phyloP scores from a whole-genome alignment of 2,113 vertebrate species.

The Cephalopholis sonnerati region DNA sequence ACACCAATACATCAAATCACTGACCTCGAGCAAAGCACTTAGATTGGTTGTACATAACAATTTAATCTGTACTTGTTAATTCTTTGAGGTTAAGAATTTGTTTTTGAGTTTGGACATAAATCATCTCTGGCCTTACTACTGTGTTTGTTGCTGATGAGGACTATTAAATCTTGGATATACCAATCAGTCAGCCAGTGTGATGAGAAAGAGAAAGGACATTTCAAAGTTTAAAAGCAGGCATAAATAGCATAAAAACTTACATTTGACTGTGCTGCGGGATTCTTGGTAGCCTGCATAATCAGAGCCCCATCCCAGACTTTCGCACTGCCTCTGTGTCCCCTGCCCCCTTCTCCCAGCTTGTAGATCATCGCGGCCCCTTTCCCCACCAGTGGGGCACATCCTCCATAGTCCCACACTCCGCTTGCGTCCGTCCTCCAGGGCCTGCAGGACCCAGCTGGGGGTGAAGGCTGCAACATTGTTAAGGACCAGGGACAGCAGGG shows the following conservation, averaged over 20 bases:
- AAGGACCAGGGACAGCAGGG: conserved; percentile 94
- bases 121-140: background rate
- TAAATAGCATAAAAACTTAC: conserved; percentile 87
- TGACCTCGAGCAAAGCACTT: background rate
- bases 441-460: conserved; percentile 95
- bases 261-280: conserved; percentile 94
- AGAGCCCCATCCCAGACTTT: conserved; percentile 92
- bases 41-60: background rate
- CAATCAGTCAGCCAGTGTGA: background rate
- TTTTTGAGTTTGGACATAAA: background rate
- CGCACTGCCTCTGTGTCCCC: conserved; percentile 86
- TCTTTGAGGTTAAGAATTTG: background rate
- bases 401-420: conserved; percentile 96
- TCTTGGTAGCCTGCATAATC: conserved; percentile 94
- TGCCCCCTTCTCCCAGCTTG: conserved; percentile 72
- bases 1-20: background rate
- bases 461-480: conserved; percentile 96
- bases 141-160: background rate
- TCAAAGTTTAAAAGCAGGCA: background rate
- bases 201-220: background rate
- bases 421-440: conserved; percentile 92
- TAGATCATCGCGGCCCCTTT: conserved; percentile 79
- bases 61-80: background rate
- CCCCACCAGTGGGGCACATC: conserved; percentile 88
- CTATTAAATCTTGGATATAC: background rate